Conservation (phyloP, 2,888 invertebrate species). For the Xylota sylvarum region DNA sequence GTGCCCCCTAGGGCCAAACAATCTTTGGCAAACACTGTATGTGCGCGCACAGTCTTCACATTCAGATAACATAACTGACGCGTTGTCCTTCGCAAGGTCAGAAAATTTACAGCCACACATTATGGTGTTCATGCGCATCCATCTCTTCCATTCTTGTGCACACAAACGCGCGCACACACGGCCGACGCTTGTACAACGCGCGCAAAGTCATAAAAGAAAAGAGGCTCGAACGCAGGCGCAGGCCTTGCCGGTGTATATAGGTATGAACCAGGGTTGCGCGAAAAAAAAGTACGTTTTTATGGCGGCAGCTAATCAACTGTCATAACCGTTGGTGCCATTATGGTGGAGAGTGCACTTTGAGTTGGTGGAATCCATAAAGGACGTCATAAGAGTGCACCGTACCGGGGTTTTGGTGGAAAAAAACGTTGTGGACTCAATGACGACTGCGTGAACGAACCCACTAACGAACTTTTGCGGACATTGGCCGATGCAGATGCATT, state of each 20-base stretch:
- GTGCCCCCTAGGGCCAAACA: not conserved
- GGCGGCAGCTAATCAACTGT: conserved; percentile 41
- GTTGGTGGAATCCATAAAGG: conserved; percentile 27
- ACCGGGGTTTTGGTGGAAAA: conserved; percentile 30
- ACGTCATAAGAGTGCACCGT: conserved; percentile 29
- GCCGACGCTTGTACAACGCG: conserved; percentile 34
- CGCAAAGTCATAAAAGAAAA: conserved; percentile 7
- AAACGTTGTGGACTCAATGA: conserved; percentile 14
- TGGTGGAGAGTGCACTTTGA: conserved; percentile 3
- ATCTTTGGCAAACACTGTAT: conserved; percentile 26
- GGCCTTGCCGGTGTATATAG: not conserved
- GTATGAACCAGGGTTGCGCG: conserved; percentile 15
- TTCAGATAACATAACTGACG: conserved; percentile 45
- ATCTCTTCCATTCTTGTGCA: not conserved
- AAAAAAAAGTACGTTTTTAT: conserved; percentile 7
- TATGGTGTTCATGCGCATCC: conserved; percentile 11
- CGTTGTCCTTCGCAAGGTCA: conserved; percentile 69
- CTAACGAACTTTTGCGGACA: conserved; percentile 54
- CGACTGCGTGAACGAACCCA: conserved; percentile 22
- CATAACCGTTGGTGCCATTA: conserved; percentile 35
- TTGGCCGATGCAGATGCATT: conserved; percentile 29
- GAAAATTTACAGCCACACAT: conserved; percentile 53
- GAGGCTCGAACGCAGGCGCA: not conserved
- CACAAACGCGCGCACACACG: not conserved
- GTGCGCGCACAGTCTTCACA: conserved; percentile 14